Conservation (phyloP, 1,140 invertebrate species). For the Hermetia illucens region DNA sequence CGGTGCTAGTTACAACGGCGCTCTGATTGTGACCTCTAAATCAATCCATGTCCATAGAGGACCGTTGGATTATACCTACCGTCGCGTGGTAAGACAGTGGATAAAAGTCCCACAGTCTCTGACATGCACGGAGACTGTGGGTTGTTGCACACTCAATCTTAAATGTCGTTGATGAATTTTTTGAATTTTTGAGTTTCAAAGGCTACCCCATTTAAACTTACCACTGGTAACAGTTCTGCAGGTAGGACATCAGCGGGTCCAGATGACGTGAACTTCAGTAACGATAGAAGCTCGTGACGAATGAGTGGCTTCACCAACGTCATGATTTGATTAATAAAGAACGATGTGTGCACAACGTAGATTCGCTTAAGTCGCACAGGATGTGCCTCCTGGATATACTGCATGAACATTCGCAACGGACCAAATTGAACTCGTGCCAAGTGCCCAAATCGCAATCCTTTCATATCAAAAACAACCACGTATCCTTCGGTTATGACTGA, state of each 20-base stretch:
- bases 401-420: conserved; percentile 42
- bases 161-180: no score
- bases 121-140: no score
- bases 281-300: conserved; percentile 37
- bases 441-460: conserved; percentile 43
- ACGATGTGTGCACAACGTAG: conserved; percentile 41
- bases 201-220: conserved; percentile 2
- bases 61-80: no score
- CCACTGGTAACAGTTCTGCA: conserved; percentile 28
- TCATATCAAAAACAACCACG: conserved; percentile 51
- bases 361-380: conserved; percentile 42
- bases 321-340: conserved; percentile 46
- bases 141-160: no score
- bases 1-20: no score
- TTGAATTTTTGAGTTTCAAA: no score
- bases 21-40: no score
- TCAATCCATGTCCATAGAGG: no score
- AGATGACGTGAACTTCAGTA: conserved; percentile 35
- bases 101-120: no score
- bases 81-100: no score
- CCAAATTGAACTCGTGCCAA: conserved; percentile 42
- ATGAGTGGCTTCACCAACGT: conserved; percentile 40
- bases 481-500: conserved; percentile 38
- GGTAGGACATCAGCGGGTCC: conserved; percentile 33
- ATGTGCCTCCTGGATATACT: conserved; percentile 49